These are phyloP conservation scores for Phoxinus phoxinus DNA, from an alignment of 2,113 vertebrate species.

Conservation along the genomic window DNA sequence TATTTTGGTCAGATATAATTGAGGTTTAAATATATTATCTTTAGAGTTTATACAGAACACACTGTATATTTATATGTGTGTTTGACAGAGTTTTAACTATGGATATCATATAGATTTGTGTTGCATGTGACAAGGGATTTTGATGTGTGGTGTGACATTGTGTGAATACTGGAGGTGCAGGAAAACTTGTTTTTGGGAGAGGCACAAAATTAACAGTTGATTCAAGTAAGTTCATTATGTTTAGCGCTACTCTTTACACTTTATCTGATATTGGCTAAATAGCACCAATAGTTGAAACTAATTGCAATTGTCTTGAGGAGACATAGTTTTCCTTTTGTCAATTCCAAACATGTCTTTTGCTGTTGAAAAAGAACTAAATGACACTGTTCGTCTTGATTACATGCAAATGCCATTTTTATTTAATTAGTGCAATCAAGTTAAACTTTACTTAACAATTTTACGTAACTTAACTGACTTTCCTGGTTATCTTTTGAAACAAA, in stretches of 20 bases:
- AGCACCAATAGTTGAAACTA: not conserved
- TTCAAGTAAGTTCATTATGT: conserved; percentile 30
- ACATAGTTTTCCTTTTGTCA: not conserved
- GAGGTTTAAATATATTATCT: not conserved
- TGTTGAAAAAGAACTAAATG: not conserved
- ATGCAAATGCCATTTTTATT: not conserved
- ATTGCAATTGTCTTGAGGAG: not conserved
- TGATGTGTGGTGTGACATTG: conserved; percentile 19
- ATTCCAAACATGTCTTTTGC: not conserved
- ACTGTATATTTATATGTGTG: not conserved
- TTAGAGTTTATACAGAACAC: not conserved
- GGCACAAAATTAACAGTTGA: conserved; percentile 33
- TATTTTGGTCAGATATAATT: not conserved
- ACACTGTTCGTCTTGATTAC: not conserved
- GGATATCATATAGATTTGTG: not conserved
- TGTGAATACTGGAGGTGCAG: conserved; percentile 51
- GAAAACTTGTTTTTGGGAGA: conserved; percentile 36
- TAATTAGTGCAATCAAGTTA: not conserved
- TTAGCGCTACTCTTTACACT: not conserved
- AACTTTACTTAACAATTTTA: not conserved
- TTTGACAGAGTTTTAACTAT: not conserved
- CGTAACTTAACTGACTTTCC: not conserved
- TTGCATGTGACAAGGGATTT: conserved; percentile 12
- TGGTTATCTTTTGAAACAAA: not conserved
- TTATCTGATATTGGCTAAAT: not conserved